Evolutionary conservation across 2,113 vertebrate species (phyloP).

Genomic region (Eublepharis macularius): DNA sequence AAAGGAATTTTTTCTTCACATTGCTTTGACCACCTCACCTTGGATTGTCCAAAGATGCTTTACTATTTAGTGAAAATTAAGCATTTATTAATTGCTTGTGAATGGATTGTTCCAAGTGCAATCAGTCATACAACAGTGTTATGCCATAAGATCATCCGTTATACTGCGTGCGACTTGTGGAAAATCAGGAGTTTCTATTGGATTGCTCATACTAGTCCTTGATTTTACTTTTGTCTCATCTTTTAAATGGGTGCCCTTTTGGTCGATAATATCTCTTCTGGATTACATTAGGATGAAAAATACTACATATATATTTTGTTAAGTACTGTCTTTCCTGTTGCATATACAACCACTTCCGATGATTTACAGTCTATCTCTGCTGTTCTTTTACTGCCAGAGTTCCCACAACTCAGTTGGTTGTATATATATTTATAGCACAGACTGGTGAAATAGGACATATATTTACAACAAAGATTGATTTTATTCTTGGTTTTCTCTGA

Average conservation of each 20-base stretch:
- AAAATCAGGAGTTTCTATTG: slow-evolving; percentile 46
- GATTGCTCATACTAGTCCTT: slow-evolving; percentile 14
- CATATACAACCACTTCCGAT: background rate
- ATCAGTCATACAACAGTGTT: slow-evolving; percentile 38
- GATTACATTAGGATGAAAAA: slow-evolving; percentile 6
- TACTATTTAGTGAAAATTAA: slow-evolving; percentile 56
- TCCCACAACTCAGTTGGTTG: background rate
- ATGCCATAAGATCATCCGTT: slow-evolving; percentile 53
- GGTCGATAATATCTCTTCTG: background rate
- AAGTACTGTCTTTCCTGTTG: background rate
- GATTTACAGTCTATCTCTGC: slow-evolving; percentile 20
- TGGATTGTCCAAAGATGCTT: slow-evolving; percentile 35
- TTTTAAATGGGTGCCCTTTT: slow-evolving; percentile 11
- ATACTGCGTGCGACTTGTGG: slow-evolving; percentile 28
- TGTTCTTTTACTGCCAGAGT: slow-evolving; percentile 9
- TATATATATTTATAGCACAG: slow-evolving; percentile 17
- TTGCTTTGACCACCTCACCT: slow-evolving; percentile 50
- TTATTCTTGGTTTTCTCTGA: background rate
- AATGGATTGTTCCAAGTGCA: slow-evolving; percentile 41
- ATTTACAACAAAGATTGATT: slow-evolving; percentile 1
- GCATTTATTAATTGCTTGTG: slow-evolving; percentile 53
- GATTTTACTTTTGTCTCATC: slow-evolving; percentile 13
- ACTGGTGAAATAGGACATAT: slow-evolving; percentile 2
- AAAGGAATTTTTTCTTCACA: slow-evolving; percentile 56
- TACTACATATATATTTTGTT: background rate